Evolutionary conservation across 2,888 invertebrate genomes (phyloP), one percentile per base, ranked within the genome.

Genomic region (Hirtodrosophila alboralis): DNA sequence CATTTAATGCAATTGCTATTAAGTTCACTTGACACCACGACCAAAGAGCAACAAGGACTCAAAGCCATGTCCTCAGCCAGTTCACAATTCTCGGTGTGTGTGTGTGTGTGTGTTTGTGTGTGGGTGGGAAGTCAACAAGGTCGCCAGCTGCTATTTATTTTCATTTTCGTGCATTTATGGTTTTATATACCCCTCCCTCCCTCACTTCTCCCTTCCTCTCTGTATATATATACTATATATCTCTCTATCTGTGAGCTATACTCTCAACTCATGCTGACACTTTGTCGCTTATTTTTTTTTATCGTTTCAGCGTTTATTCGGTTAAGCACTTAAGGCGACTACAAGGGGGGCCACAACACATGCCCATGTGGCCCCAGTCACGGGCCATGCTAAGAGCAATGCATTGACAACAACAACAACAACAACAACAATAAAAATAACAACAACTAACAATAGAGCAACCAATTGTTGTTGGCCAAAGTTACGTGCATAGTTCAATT

Each of bases 241-340:
- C 30, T 10, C 13, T 9, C 34, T 52, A 47, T 48, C 52, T 51
- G 51, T 56, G 38, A 36, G 59, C 52, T n/a, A 48, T 43, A 52
- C 34, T 57, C 58, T 57, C 58, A 54, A 75, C 64, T 78, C 68
- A 64, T 75, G 68, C 83, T 83, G 85, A 83, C 83, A 80, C 84
- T 80, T 80, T 80, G 84, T 80, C 86, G 84, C n/a, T n/a, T n/a
- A n/a, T n/a, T n/a, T n/a, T 83, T 80, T 80, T 23, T 80, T 80
- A 80, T 80, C 80, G 86, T 80, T 80, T 70, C 86, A 80, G 80
- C 86, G 84, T 80, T 80, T 85, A 80, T 80, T 83, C 80, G 76
- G 86, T 85, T 80, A 85, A 80, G 80, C 84, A 80, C 80, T 83
- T 85, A 83, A 80, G 79, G 71, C 64, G 53, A 27, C 59, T 37